These are phyloP conservation scores for Anser cygnoides DNA, from an alignment of 2,113 vertebrate genomes.

Conservation along the genomic window DNA sequence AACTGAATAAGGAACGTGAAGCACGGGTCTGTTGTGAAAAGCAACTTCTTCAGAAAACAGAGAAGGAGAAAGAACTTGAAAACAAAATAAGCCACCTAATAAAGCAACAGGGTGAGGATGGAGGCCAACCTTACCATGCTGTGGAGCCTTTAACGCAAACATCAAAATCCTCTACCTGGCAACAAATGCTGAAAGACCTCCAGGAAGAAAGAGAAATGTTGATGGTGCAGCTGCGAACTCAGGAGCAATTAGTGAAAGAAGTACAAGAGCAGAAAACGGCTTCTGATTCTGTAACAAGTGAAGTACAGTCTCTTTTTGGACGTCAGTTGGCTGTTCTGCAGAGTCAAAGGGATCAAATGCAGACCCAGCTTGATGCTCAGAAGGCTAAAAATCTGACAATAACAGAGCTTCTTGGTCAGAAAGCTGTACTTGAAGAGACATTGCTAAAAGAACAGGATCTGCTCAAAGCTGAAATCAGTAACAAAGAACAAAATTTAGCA, in stretches of 20 bases:
- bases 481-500: conserved; percentile 58
- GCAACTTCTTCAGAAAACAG: conserved; percentile 1
- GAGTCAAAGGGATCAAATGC: conserved; percentile 65
- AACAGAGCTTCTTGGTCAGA: conserved; percentile 69
- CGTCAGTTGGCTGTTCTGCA: conserved; percentile 55
- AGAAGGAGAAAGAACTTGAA: conserved; percentile 37
- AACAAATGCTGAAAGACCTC: conserved; percentile 63
- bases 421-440: conserved; percentile 27
- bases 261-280: conserved; percentile 70
- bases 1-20: conserved; percentile 51
- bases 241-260: conserved; percentile 73
- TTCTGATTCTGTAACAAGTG: conserved; percentile 28
- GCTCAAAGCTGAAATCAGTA: conserved; percentile 67
- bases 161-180: neutral
- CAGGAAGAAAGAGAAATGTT: conserved; percentile 65
- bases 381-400: conserved; percentile 56
- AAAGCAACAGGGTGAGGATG: conserved; percentile 47
- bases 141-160: neutral
- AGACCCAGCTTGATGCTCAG: conserved; percentile 65
- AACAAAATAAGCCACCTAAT: neutral
- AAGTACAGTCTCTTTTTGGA: conserved; percentile 62
- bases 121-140: conserved; percentile 49
- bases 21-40: neutral
- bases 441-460: conserved; percentile 57
- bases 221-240: conserved; percentile 58